Base-by-base conservation (phyloP, 1,140 invertebrate genomes). In the Arion vulgaris region DNA sequence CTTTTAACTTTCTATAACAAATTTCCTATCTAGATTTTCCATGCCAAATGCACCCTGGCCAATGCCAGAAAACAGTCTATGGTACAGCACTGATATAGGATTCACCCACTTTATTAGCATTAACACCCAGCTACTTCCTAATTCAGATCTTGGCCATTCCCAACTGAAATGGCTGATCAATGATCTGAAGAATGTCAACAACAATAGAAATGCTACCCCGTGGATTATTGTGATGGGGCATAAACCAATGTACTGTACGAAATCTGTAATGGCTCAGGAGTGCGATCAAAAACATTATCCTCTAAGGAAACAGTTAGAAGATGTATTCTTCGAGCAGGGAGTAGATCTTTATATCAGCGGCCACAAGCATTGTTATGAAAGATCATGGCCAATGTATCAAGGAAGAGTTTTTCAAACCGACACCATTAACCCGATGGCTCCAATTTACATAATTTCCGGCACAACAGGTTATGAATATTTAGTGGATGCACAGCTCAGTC, bases 321-420 rank as follows among this genome's bases (percentile, higher is more conserved):
- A 97, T 53, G 90, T 99, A 5, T 96, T 99, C 89, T 95, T 95
- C 86, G 93, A 96, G 74, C 95, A 96, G 90, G 96, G 96, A 72
- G 98, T 99, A 28, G 98, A 99, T 93, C 91, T 99, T 73, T 95
- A 95, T 90, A 94, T 99, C n/a, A 98, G 97, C 96, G 98, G 97
- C 0, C 98, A 99, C 92, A 97, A 99, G 91, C 98, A 99, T 93
- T 96, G 96, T 36, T 99, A 99, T 91, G 97, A 99, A 93, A 93
- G 98, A 57, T 93, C 98, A 80, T 99, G 95, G 95, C 98, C 98
- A 0, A 94, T 99, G 62, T 99, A 98, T 92, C 95, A 99, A 91
- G 94, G 95, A 83, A 94, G 94, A 84, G 96, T 95, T 32, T 72
- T 87, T 2, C 84, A 86, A 34, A 85, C 85, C 13, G 84, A 87